phyloP scores from a whole-genome alignment of 2,113 vertebrate species.

The Eudyptes chrysolophus region DNA sequence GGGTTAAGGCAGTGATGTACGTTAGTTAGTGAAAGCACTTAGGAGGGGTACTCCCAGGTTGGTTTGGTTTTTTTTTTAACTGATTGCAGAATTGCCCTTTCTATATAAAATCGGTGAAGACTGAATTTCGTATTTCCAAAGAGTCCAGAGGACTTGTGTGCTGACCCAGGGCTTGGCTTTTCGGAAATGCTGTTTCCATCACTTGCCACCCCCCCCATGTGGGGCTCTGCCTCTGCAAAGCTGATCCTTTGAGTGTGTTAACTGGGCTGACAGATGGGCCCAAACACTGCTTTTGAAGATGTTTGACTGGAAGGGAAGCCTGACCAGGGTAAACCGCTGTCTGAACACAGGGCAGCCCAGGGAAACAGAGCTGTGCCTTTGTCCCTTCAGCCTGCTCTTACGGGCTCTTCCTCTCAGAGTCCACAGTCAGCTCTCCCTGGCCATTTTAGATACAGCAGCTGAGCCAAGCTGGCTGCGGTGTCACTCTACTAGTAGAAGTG shows the following conservation, averaged over 20 bases:
- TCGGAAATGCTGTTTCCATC: not conserved
- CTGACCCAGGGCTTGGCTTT: not conserved
- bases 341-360: not conserved
- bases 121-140: not conserved
- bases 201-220: too few species aligned
- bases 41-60: accelerated
- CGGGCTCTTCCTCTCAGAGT: not conserved
- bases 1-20: not conserved
- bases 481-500: not conserved
- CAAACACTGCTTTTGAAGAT: not conserved
- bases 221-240: not conserved
- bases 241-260: not conserved
- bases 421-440: not conserved
- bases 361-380: not conserved
- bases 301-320: not conserved
- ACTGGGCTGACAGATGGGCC: not conserved
- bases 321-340: not conserved
- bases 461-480: not conserved
- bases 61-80: not conserved
- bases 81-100: not conserved
- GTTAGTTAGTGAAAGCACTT: not conserved
- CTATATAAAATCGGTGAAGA: not conserved
- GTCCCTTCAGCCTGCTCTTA: not conserved
- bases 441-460: not conserved
- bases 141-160: not conserved